Conservation (phyloP, 2,888 invertebrate genomes). For the Xiphydria camelus region DNA sequence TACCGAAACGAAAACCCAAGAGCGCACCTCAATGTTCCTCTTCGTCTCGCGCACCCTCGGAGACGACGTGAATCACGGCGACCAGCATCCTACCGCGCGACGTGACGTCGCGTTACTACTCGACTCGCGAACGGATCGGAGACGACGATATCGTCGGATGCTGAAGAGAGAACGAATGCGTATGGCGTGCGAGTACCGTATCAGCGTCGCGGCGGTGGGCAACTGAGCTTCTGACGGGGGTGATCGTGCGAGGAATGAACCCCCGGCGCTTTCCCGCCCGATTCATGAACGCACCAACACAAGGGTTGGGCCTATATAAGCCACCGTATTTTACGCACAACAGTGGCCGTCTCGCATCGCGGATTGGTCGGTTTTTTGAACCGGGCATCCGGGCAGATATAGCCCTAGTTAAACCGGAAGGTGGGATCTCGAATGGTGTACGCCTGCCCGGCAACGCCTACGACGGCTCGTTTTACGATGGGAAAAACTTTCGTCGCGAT, state of each 20-base stretch:
- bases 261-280: slow-evolving; percentile 10
- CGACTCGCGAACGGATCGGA: background rate
- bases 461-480: slow-evolving; percentile 39
- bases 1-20: no score
- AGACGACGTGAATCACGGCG: no score
- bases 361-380: slow-evolving; percentile 57
- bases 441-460: slow-evolving; percentile 52
- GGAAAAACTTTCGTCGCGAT: no score
- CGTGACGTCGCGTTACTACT: no score
- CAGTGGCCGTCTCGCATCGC: slow-evolving; percentile 57
- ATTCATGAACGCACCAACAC: slow-evolving; percentile 10
- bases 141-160: slow-evolving; percentile 5
- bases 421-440: slow-evolving; percentile 42
- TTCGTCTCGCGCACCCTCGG: no score
- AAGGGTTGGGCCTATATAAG: slow-evolving; percentile 29
- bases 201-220: slow-evolving; percentile 55
- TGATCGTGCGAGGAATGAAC: slow-evolving; percentile 30
- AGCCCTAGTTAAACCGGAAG: slow-evolving; percentile 54
- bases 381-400: slow-evolving; percentile 51
- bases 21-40: no score
- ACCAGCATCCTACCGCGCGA: no score
- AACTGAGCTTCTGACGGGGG: slow-evolving; percentile 47
- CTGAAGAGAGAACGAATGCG: no score
- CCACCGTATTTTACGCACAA: slow-evolving; percentile 36
- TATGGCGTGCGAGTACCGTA: slow-evolving; percentile 40